Evolutionary conservation across 2,888 invertebrate genomes (phyloP).

Genomic region (Lithophane socia): DNA sequence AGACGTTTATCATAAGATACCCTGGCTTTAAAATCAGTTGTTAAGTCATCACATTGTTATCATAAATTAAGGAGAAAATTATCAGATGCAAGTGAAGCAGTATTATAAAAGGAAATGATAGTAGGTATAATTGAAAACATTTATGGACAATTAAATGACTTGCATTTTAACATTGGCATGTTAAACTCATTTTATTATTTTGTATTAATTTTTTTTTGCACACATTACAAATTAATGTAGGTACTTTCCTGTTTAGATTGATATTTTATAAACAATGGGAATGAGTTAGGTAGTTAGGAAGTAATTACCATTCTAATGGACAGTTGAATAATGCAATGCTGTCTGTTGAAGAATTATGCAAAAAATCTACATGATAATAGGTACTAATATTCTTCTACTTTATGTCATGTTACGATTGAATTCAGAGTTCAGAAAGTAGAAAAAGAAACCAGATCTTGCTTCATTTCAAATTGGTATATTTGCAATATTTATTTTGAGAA

Average conservation of each 20-base stretch:
- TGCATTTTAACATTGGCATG: conserved; percentile 26
- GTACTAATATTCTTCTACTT: background rate
- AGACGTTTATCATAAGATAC: background rate
- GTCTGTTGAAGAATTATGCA: conserved; percentile 18
- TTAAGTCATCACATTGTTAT: background rate
- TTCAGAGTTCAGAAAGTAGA: background rate
- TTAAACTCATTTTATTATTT: conserved; percentile 7
- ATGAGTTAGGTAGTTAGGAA: too few species aligned
- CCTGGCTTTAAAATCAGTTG: background rate
- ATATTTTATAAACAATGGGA: conserved; percentile 11
- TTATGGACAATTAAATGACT: conserved; percentile 35
- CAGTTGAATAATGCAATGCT: conserved; percentile 42
- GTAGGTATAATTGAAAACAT: conserved; percentile 3
- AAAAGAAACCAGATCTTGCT: background rate
- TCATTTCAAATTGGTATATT: background rate
- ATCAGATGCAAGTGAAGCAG: background rate
- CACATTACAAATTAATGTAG: background rate
- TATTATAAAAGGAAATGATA: background rate
- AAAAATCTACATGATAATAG: conserved; percentile 9
- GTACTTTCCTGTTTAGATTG: background rate
- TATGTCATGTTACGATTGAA: background rate
- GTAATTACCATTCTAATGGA: conserved; percentile 28
- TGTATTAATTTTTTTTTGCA: background rate
- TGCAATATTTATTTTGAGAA: background rate
- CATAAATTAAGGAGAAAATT: background rate